Conservation (phyloP, 2,888 invertebrate species). For the Pheosia tremula region DNA sequence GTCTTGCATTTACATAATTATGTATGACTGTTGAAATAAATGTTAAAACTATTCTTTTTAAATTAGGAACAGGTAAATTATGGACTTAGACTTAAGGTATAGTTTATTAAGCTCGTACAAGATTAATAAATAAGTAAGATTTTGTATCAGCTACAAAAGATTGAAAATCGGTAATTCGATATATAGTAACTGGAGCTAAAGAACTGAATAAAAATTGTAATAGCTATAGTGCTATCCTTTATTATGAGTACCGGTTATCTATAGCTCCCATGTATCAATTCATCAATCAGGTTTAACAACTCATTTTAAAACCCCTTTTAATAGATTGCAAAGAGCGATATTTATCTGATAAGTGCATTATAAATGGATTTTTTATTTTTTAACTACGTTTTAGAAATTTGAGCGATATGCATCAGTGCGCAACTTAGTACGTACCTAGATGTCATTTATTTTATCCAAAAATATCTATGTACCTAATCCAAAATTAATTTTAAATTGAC, state of each 20-base stretch:
- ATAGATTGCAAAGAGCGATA: not conserved
- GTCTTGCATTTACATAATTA: slow-evolving; percentile 13
- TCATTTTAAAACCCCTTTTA: not conserved
- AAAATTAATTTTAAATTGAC: slow-evolving; percentile 20
- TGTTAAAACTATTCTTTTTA: not conserved
- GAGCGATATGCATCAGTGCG: too few relatives aligned
- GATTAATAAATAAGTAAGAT: too few relatives aligned
- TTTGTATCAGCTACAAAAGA: too few relatives aligned
- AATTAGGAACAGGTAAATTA: not conserved
- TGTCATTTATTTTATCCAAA: not conserved
- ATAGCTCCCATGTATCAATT: not conserved
- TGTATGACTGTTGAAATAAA: slow-evolving; percentile 18
- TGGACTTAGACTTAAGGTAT: too few relatives aligned
- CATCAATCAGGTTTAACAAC: not conserved
- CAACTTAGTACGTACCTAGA: too few relatives aligned
- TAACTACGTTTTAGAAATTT: too few relatives aligned
- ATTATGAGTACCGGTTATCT: not conserved
- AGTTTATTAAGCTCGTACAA: too few relatives aligned
- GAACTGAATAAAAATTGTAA: too few relatives aligned
- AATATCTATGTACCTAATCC: slow-evolving; percentile 1
- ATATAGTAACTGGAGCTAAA: not conserved
- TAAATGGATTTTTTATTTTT: not conserved
- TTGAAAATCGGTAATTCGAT: not conserved
- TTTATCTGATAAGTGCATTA: not conserved
- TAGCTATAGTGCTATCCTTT: not conserved